A percentile compares a stretch with the other conserved stretches of the same genome.
Evolutionary conservation across 2,888 invertebrate species (phyloP).

Genomic region (Empis livida): DNA sequence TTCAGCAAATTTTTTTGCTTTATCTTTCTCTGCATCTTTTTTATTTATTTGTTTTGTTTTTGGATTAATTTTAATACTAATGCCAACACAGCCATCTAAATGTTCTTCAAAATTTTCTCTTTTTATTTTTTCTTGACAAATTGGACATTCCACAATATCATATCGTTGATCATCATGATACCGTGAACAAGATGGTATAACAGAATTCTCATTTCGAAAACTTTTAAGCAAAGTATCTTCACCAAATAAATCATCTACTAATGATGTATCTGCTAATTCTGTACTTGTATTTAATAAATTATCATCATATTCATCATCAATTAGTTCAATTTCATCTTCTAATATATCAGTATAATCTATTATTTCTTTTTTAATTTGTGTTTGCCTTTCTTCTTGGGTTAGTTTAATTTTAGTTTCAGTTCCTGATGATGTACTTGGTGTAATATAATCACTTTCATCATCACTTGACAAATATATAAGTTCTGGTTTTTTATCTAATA

Average conservation of each 20-base stretch:
- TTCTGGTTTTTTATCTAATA: conserved; percentile 3
- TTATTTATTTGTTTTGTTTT: conserved; percentile 7
- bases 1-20: conserved; percentile 5
- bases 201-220: conserved; percentile 27
- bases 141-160: conserved; percentile 31
- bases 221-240: conserved; percentile 27
- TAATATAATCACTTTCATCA: conserved; percentile 3
- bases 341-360: conserved; percentile 21
- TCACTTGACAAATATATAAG: conserved; percentile 10
- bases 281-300: conserved; percentile 14
- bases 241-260: conserved; percentile 30
- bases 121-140: conserved; percentile 28
- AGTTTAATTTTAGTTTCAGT: conserved; percentile 2
- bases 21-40: not conserved
- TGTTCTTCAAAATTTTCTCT: conserved; percentile 26
- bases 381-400: conserved; percentile 21
- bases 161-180: conserved; percentile 17
- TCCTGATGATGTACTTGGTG: not conserved
- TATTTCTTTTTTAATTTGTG: conserved; percentile 28
- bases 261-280: conserved; percentile 25
- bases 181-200: conserved; percentile 20
- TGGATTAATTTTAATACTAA: conserved; percentile 20
- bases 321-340: conserved; percentile 26
- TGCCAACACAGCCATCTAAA: conserved; percentile 31
- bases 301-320: conserved; percentile 25